phyloP scores from a whole-genome alignment of 2,888 invertebrate genomes.

The Lypha dubia region DNA sequence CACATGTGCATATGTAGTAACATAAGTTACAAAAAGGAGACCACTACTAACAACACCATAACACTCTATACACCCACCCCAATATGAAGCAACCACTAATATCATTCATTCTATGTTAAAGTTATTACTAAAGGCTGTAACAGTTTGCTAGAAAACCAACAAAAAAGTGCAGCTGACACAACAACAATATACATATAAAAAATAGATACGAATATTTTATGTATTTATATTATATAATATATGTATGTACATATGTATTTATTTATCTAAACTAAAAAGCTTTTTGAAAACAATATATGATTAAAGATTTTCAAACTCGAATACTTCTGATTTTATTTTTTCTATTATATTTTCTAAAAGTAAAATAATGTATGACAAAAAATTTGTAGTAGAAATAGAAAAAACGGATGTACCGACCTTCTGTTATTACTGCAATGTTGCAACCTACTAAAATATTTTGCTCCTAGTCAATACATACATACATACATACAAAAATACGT shows the following conservation, averaged over 20 bases:
- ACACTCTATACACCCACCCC: conserved; percentile 29
- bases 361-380: background rate
- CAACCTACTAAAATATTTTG: conserved; percentile 28
- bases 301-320: background rate
- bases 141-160: conserved; percentile 35
- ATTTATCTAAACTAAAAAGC: no score
- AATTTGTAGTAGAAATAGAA: background rate
- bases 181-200: conserved; percentile 70
- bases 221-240: no score
- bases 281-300: background rate
- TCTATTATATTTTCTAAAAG: conserved; percentile 29
- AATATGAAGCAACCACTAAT: conserved; percentile 63
- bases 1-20: background rate
- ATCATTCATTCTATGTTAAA: conserved; percentile 44
- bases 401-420: conserved; percentile 43
- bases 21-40: background rate
- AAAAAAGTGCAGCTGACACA: conserved; percentile 21
- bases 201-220: conserved; percentile 72
- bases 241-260: no score
- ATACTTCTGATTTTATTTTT: background rate
- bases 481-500: no score
- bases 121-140: conserved; percentile 65
- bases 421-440: background rate
- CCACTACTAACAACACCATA: conserved; percentile 74
- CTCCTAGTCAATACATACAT: conserved; percentile 17